Conservation (phyloP, 2,797 vertebrate species). For the Numenius phaeopus region DNA sequence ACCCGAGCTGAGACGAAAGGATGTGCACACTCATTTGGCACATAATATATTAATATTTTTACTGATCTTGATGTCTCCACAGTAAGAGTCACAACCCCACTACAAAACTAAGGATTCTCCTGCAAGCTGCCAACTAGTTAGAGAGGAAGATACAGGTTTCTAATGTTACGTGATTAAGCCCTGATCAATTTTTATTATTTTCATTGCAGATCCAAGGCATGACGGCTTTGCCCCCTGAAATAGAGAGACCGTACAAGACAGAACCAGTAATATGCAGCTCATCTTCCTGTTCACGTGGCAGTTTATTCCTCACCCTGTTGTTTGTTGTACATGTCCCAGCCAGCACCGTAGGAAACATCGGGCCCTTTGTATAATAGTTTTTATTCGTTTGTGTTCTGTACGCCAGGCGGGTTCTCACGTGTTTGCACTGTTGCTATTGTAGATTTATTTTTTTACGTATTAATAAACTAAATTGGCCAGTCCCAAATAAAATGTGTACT, state of each 20-base stretch:
- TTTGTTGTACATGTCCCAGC: not conserved
- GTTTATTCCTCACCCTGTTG: conserved; percentile 13
- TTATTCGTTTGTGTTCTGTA: not conserved
- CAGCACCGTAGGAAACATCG: not conserved
- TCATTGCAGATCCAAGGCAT: conserved; percentile 85
- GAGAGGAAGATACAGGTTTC: not conserved
- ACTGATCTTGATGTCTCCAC: not conserved
- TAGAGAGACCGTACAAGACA: conserved; percentile 71
- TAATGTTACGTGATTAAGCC: not conserved
- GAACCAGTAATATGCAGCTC: conserved; percentile 72
- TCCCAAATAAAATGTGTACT: conserved; percentile 37
- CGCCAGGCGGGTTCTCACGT: conserved; percentile 46
- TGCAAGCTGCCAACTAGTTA: not conserved
- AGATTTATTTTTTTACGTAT: conserved; percentile 80
- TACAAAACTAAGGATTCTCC: not conserved
- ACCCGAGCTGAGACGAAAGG: accelerated
- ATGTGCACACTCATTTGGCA: not conserved
- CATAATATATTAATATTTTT: not conserved
- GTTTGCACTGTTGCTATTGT: conserved; percentile 75
- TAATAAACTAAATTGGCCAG: conserved; percentile 57
- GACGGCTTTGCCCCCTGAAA: conserved; percentile 84
- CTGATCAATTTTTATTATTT: not conserved
- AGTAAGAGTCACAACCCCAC: not conserved
- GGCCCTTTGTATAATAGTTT: not conserved
- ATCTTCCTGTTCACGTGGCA: conserved; percentile 12